These are phyloP conservation scores for Mugil cephalus DNA, from an alignment of 2,113 vertebrate genomes.

Conservation along the genomic window DNA sequence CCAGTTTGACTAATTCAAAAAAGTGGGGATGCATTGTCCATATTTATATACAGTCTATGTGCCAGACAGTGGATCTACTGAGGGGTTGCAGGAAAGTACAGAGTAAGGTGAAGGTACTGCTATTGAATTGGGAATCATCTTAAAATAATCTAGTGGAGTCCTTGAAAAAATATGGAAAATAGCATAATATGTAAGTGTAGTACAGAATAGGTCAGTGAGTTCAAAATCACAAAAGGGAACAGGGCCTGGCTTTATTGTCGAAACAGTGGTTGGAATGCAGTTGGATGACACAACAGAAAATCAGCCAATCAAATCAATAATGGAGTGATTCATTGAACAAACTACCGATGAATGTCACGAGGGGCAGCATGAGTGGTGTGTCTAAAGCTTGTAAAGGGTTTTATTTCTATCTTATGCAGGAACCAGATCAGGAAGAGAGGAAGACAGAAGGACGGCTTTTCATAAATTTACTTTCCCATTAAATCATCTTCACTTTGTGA, in stretches of 20 bases:
- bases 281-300: constrained; percentile 14
- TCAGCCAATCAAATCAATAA: constrained; percentile 5
- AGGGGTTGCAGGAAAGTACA: too few relatives aligned
- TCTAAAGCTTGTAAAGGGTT: neutral
- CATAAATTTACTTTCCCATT: constrained; percentile 1
- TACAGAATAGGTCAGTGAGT: neutral
- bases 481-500: constrained; percentile 27
- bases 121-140: too few relatives aligned
- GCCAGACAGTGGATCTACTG: too few relatives aligned
- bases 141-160: too few relatives aligned
- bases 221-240: constrained; percentile 8
- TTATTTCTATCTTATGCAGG: neutral
- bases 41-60: too few relatives aligned
- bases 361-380: neutral
- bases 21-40: too few relatives aligned
- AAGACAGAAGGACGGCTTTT: neutral
- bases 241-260: neutral
- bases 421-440: neutral
- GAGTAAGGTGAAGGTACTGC: too few relatives aligned
- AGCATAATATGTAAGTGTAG: neutral
- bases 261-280: neutral
- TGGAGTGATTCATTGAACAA: constrained; percentile 12
- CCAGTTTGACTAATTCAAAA: too few relatives aligned
- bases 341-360: constrained; percentile 12
- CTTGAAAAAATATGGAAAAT: too few relatives aligned